Base-by-base conservation (phyloP, 2,888 invertebrate species). In the Harmothoe impar region DNA sequence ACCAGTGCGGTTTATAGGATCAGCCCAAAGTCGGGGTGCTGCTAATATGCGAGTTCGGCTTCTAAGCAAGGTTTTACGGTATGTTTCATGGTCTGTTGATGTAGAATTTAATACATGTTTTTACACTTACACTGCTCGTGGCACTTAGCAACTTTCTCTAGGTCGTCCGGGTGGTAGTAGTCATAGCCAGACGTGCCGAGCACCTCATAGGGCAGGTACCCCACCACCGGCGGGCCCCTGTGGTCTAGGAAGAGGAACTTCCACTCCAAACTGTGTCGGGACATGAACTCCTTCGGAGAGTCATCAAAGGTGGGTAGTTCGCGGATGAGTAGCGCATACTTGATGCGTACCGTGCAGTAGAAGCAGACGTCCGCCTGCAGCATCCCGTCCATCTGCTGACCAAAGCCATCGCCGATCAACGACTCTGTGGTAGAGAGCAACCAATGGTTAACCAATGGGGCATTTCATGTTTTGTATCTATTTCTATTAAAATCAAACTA, bases 181-280 rank as follows among this genome's bases (percentile, higher is more conserved):
- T 99, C 99, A 95, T 99, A 99, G 0, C 98, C 98, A 0, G 99
- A 99, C 0, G 98, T 99, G 78, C 99, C 99, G 1, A 99, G 96
- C 51, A 99, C 98, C 96, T 99, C 99, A 95, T 99, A 98, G 0
- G 99, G 99, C 94, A 98, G 96, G 93, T 99, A 99, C 0, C 98
- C 98, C 92, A 98, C 98, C 89, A 98, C 98, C 0, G 98, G 98
- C 0, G 98, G 97, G 0, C 98, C 98, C 94, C 98, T 97, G 94
- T 98, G 98, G 95, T 99, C 99, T 43, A 99, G 96, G 95, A 98
- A 98, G 33, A 99, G 96, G 95, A 98, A 99, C 95, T 99, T 99
- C 99, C 99, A 99, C 95, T 99, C 99, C 93, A 99, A 96, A 95
- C 98, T 98, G 95, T 99, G 98, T 35, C 98, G 97, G 0, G 99